Percentiles rank a stretch among this genome's conserved stretches.
These are phyloP conservation scores for Elanus axillaris DNA, from an alignment of 2,113 vertebrate species.

Conservation along the genomic window DNA sequence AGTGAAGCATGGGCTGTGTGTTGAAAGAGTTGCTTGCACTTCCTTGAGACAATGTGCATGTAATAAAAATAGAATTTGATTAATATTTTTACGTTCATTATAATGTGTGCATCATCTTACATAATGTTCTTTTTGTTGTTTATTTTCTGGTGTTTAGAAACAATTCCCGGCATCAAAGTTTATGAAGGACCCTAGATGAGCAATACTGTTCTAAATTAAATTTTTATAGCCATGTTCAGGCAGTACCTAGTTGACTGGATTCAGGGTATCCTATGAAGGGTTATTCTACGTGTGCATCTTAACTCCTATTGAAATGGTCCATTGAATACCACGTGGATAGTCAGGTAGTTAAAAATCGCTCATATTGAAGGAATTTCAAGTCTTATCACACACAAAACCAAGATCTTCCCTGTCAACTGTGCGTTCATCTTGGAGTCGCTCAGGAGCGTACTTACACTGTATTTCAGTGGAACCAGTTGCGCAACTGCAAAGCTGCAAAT, in stretches of 20 bases:
- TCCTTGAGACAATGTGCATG: constrained; percentile 13
- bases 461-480: background rate
- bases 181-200: background rate
- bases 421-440: background rate
- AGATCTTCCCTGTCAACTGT: background rate
- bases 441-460: background rate
- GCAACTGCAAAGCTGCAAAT: background rate
- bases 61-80: background rate
- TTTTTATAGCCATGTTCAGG: background rate
- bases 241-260: background rate
- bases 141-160: constrained; percentile 3
- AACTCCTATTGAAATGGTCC: background rate
- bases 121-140: background rate
- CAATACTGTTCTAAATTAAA: background rate
- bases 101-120: background rate
- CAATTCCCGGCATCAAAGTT: background rate
- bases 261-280: background rate
- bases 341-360: background rate
- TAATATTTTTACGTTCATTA: background rate
- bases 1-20: background rate
- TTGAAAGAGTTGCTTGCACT: constrained; percentile 10
- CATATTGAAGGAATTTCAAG: background rate
- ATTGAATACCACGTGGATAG: background rate
- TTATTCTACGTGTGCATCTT: fast-evolving
- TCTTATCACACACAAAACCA: background rate